Evolutionary conservation across 2,113 vertebrate species (phyloP), one percentile per base, ranked within the genome.

Genomic region (Macquaria australasica): DNA sequence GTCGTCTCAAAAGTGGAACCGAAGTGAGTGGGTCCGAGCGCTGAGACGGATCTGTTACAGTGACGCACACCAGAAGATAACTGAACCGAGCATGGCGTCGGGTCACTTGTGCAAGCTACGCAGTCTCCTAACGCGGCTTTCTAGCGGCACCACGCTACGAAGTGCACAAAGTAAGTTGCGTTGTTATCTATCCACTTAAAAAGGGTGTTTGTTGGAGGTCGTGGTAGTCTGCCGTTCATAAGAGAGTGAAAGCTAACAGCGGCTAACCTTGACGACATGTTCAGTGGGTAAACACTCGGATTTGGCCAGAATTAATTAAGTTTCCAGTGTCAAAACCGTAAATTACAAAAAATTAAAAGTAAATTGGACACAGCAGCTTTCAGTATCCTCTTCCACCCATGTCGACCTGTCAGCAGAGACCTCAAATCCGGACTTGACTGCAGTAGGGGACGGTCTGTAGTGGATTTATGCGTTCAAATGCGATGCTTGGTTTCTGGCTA

Each of bases 61-160:
- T 18, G 79, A 8, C 8, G 79, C 81, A 90, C 86, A 34, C 0
- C 0, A 0, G 0, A 31, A 0, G 28, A 28, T 51, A 75, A 43
- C 1, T 11, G 21, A 31, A 31, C 28, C 28, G 28, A 94, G 73
- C 92, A 96, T 96, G 95, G 95, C 94, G 74, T 81, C 89, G 10
- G 89, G 92, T 92, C 87, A 86, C 48, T 45, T 92, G 21, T 85
- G 74, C 3, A 94, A 82, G 18, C 74, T 95, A 5, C 82, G 50
- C 3, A 15, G 74, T 41, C 28, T 92, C 0, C 1, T 90, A 58
- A 73, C 74, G 15, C 66, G 76, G 39, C 8, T 94, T 34, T 79
- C 63, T 8, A 34, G 6, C 39, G 1, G 43, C 8, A 5, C n/a
- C 0, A 39, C n/a, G 6, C 62, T 76, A 2, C 77, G 21, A 41